A percentile compares a stretch with the other conserved stretches of the same genome.
These are phyloP conservation scores for Parnassius mnemosyne DNA, from an alignment of 2,888 invertebrate genomes.

Conservation along the genomic window DNA sequence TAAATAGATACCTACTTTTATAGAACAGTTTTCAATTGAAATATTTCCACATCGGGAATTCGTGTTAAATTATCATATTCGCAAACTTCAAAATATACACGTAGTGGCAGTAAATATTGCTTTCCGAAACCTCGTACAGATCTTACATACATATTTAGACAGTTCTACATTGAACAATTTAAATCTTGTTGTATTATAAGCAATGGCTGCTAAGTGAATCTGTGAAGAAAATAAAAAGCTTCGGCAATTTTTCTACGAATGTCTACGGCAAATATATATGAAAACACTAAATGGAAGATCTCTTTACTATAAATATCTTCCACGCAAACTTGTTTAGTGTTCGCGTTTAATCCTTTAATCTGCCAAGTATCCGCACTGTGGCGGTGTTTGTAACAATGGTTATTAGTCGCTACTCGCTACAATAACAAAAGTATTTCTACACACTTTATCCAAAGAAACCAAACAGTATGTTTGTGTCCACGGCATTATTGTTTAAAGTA, in stretches of 20 bases:
- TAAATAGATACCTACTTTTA: too few species aligned
- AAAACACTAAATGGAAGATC: conserved; percentile 8
- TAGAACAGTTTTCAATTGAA: too few species aligned
- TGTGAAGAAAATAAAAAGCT: conserved; percentile 34
- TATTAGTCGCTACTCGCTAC: conserved; percentile 64
- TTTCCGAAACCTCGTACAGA: too few species aligned
- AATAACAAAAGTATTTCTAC: conserved; percentile 47
- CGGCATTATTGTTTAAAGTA: conserved; percentile 69
- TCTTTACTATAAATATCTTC: conserved; percentile 47
- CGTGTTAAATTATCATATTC: too few species aligned
- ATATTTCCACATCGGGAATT: too few species aligned
- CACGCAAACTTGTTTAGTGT: conserved; percentile 58
- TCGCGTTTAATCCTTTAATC: conserved; percentile 69
- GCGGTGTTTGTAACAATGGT: conserved; percentile 52
- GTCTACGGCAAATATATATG: background rate
- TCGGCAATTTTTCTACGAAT: conserved; percentile 3
- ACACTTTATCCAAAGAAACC: conserved; percentile 44
- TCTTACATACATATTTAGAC: too few species aligned
- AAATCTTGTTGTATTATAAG: too few species aligned
- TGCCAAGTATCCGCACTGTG: conserved; percentile 60
- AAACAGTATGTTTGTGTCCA: conserved; percentile 67
- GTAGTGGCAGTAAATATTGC: too few species aligned
- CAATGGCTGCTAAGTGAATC: background rate
- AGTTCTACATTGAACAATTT: too few species aligned
- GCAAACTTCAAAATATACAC: too few species aligned